Evolutionary conservation across 2,797 vertebrate genomes (phyloP), one percentile per base, ranked within the genome.

Genomic region (Anas acuta): DNA sequence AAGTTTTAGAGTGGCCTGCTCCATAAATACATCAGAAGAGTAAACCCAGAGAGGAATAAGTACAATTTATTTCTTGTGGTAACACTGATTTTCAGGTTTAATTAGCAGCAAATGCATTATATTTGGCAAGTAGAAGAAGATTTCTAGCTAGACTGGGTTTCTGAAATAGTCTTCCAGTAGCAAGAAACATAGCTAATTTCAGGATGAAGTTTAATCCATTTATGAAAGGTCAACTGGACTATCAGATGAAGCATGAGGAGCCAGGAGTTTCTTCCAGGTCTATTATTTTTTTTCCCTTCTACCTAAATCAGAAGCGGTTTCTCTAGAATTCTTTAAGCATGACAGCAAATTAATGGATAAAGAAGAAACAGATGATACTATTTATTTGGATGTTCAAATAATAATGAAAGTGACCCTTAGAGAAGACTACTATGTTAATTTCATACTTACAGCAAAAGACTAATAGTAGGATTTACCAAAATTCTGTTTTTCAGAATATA

Each of bases 101-200:
- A 89, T 92, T 91, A 84, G 11, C 41, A 69, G 21, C 18, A 92
- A 89, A 73, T 43, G 70, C 14, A 26, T 77, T 61, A 74, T 16
- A 61, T 65, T 77, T 91, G 89, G 45, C 64, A 91, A 72, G 18
- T 43, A 84, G 30, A 72, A 75, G 53, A 53, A 76, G 3, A 22
- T 80, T 77, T 83, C 49, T 54, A 58, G 80, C 32, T 45, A 56
- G 14, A 37, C 49, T 90, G 28, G 32, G 7, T 26, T 65, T 79
- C 75, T 83, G 32, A 22, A 87, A 71, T 19, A 43, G 49, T 65
- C 64, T 82, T 92, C 51, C 57, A 95, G 87, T 89, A 94, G 81
- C 86, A 91, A 80, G 84, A 92, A 95, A 87, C 6, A 1, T n/a
- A 26, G 39, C 5, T 82, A 72, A 87, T 82, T 89, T 71, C 49